Percentiles rank a stretch among this genome's conserved stretches.
phyloP scores from a whole-genome alignment of 2,113 vertebrate species.

The Python bivittatus region DNA sequence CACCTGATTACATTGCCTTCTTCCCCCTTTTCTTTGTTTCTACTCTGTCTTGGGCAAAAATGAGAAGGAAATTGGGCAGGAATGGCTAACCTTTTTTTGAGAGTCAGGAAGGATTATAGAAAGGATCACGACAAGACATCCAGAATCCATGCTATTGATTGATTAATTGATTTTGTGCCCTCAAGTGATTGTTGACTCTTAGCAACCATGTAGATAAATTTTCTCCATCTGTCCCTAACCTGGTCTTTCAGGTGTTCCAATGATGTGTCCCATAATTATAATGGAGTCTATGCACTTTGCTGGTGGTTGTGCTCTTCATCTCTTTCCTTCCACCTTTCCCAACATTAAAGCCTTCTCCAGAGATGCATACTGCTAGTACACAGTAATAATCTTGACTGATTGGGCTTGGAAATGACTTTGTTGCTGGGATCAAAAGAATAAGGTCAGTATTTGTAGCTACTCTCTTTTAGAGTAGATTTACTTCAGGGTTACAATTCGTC shows the following conservation, averaged over 20 bases:
- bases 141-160: neutral
- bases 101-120: neutral
- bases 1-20: neutral
- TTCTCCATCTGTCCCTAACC: neutral
- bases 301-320: neutral
- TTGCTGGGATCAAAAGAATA: neutral
- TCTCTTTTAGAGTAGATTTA: neutral
- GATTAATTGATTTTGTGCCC: neutral
- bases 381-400: neutral
- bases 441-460: neutral
- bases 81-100: neutral
- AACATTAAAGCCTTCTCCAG: neutral
- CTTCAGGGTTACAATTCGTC: neutral
- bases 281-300: neutral
- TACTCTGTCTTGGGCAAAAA: neutral
- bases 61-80: neutral
- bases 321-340: neutral
- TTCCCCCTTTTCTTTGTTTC: neutral
- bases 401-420: neutral
- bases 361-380: neutral
- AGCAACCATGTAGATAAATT: neutral
- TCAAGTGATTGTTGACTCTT: neutral
- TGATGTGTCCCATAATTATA: neutral
- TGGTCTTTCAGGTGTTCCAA: neutral
- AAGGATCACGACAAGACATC: neutral